Conservation (phyloP, 1,140 invertebrate genomes). For the Leptoteleia sp. region DNA sequence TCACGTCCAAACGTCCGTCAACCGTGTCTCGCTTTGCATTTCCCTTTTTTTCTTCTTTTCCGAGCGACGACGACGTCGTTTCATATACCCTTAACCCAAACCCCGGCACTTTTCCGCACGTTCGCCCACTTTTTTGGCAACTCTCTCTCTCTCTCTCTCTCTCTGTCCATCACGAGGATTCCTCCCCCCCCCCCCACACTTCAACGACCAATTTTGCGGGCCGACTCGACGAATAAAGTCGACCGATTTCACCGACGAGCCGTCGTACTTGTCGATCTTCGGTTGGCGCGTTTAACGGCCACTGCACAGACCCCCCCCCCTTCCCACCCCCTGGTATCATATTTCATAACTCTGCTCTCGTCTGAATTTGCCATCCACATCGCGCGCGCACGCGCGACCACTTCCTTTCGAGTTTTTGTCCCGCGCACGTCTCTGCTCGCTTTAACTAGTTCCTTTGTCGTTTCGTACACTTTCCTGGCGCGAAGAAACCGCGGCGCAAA, state of each 20-base stretch:
- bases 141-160: no score
- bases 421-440: slow-evolving; percentile 9
- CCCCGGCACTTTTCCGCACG: slow-evolving; percentile 53
- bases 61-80: slow-evolving; percentile 60
- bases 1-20: slow-evolving; percentile 68
- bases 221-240: slow-evolving; percentile 68
- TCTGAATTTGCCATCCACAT: no score
- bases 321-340: not conserved
- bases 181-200: no score
- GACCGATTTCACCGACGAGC: slow-evolving; percentile 72
- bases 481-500: slow-evolving; percentile 27
- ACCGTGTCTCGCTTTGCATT: slow-evolving; percentile 62
- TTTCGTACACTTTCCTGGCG: slow-evolving; percentile 24
- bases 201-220: slow-evolving; percentile 74
- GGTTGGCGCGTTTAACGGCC: slow-evolving; percentile 75
- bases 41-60: slow-evolving; percentile 57
- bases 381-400: not conserved
- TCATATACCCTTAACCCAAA: slow-evolving; percentile 56
- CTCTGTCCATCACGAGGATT: slow-evolving; percentile 62
- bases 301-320: slow-evolving; percentile 3
- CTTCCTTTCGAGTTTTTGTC: slow-evolving; percentile 26
- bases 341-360: no score
- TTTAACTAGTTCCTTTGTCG: slow-evolving; percentile 28
- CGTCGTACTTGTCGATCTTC: slow-evolving; percentile 70
- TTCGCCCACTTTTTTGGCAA: slow-evolving; percentile 56